Base-by-base conservation (phyloP, 2,797 vertebrate genomes). In the Morus bassanus region DNA sequence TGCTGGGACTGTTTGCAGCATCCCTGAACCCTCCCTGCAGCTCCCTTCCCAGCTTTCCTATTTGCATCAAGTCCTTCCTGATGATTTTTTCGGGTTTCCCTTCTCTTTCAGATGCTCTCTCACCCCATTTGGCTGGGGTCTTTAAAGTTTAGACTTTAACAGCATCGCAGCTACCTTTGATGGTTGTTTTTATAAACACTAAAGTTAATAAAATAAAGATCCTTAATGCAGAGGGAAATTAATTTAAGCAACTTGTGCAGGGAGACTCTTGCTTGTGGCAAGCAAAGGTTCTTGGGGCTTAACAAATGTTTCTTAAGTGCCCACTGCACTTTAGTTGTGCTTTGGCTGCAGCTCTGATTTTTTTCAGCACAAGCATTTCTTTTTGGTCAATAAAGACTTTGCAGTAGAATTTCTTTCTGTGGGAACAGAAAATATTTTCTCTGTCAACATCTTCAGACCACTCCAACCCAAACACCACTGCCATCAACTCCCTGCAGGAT, bases 391-490 rank as follows among this genome's bases (percentile, higher is more conserved):
- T 75, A 85, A 64, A 80, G 83, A 23, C 77, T 63, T 18, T 88
- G 72, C 76, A 85, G 73, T 31, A 10, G 37, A 59, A 60, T 82
- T 85, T 63, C 76, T 92, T 91, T 79, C 83, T 88, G 91, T 92
- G 85, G 86, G 94, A 95, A 94, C 89, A 89, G 56, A 51, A 91
- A 94, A 60, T 39, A 83, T 88, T 83, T 92, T 73, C 76, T 75
- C 89, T 79, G 54, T 85, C 76, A 72, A 59, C 6, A 9, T 79
- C 81, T 69, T 51, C 23, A 0, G 35, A 46, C 45, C 68, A 51
- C 51, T 88, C 91, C 91, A 96, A 90, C 86, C 84, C 70, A 92
- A 88, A 88, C 70, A 91, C 85, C 6, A 1, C 80, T 28, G 64
- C 78, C 78, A 37, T 43, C 14, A 0, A 13, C 39, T 82, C 35